A percentile compares a stretch with the other conserved stretches of the same genome.
phyloP scores from a whole-genome alignment of 2,797 vertebrate genomes.

The Lates japonicus region DNA sequence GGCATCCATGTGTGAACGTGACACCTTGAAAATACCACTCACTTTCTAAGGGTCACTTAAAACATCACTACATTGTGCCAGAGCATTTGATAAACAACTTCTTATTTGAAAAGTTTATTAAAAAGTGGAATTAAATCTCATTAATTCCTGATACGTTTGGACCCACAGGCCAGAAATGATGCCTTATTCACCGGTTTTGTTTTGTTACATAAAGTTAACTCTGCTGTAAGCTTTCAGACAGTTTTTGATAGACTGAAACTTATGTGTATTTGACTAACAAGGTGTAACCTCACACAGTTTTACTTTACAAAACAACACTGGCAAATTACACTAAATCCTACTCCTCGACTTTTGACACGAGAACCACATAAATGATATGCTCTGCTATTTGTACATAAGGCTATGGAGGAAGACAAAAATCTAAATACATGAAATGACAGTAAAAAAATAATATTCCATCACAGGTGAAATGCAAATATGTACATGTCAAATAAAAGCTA shows the following conservation, averaged over 20 bases:
- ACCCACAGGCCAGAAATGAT: too few relatives aligned
- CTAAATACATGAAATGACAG: constrained; percentile 34
- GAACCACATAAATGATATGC: constrained; percentile 80
- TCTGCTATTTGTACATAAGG: constrained; percentile 88
- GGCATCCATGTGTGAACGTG: constrained; percentile 9
- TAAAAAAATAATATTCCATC: constrained; percentile 49
- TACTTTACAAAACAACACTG: constrained; percentile 79
- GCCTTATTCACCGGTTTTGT: constrained; percentile 41
- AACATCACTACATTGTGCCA: constrained; percentile 8
- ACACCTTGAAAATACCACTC: constrained; percentile 13
- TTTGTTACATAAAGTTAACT: constrained; percentile 65
- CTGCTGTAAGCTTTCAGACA: constrained; percentile 47
- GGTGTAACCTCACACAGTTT: constrained; percentile 83
- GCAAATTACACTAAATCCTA: constrained; percentile 71
- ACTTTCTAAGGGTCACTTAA: constrained; percentile 4
- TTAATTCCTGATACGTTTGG: constrained; percentile 17
- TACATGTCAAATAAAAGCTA: constrained; percentile 41
- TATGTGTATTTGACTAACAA: constrained; percentile 81
- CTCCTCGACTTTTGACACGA: constrained; percentile 74
- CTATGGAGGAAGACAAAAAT: constrained; percentile 89
- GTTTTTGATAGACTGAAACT: constrained; percentile 71
- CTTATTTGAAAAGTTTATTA: constrained; percentile 26
- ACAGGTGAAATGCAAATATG: constrained; percentile 50
- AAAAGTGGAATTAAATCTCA: constrained; percentile 21
- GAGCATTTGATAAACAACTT: constrained; percentile 9